phyloP scores from a whole-genome alignment of 2,888 invertebrate genomes.

The Archips xylosteana region DNA sequence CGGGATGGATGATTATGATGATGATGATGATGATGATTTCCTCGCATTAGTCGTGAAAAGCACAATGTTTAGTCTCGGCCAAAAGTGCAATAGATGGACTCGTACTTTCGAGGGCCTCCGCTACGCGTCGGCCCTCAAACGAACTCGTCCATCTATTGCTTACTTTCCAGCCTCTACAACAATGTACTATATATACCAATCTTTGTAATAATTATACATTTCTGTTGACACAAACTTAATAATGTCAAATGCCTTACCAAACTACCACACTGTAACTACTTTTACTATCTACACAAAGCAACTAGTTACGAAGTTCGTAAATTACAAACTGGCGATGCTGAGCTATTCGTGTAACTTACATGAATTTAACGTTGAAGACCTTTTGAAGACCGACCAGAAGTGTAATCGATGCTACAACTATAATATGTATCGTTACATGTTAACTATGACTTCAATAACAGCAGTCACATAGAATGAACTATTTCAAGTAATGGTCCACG shows the following conservation, averaged over 20 bases:
- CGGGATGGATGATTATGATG: too few species aligned
- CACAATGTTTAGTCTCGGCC: too few species aligned
- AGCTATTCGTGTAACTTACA: conserved; percentile 3
- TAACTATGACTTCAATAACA: background rate
- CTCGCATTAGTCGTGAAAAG: too few species aligned
- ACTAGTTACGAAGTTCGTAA: conserved; percentile 21
- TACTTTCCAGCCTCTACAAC: too few species aligned
- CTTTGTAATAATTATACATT: background rate
- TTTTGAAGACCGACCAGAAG: background rate
- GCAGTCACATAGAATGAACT: background rate
- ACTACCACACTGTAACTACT: background rate
- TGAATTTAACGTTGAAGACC: background rate
- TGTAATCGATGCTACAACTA: background rate
- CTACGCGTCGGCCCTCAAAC: too few species aligned
- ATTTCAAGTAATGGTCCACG: too few species aligned
- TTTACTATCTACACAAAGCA: conserved; percentile 3
- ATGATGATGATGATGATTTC: too few species aligned
- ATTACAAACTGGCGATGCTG: conserved; percentile 21
- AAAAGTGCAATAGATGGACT: too few species aligned
- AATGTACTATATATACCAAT: background rate
- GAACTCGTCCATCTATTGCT: too few species aligned
- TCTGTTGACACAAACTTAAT: conserved; percentile 2
- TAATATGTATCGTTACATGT: background rate
- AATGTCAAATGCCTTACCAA: conserved; percentile 7
- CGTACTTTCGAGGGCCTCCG: too few species aligned